Evolutionary conservation across 1,140 invertebrate species (phyloP), one percentile per base, ranked within the genome.

Genomic region (Uloborus diversus): DNA sequence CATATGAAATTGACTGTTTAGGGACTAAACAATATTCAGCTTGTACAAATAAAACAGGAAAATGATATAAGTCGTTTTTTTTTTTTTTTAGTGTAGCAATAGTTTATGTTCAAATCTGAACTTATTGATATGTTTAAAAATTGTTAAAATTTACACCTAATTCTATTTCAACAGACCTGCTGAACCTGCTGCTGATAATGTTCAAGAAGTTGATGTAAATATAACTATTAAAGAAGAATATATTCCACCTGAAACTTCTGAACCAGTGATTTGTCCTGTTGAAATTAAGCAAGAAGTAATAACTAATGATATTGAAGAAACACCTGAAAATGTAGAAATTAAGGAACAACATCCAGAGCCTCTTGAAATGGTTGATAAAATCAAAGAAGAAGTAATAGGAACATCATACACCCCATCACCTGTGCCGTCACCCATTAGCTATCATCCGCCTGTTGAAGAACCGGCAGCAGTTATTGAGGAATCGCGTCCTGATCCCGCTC

Each of bases 311-410:
- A 13, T 27, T 1, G 68, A 80, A n/a, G 78, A 70, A 53, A 37
- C 62, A 65, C 20, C 78, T 37, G 33, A 59, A 59, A 30, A 64
- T n/a, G 62, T 4, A 51, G 57, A 64, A 33, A n/a, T n/a, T n/a
- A n/a, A 57, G 33, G 14, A 56, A n/a, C 27, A 68, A 35, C 69
- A 80, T 61, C 75, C 81, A n/a, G 70, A 37, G 68, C 78, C 65
- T 17, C 35, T 59, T 25, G 81, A 68, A 33, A 59, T 70, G 1
- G 90, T 76, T 90, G 89, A 81, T 20, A 64, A 64, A 37, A 62
- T 81, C n/a, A 81, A 81, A 33, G 69, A 75, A 75, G 68, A 81
- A 73, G 28, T 47, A 14, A 30, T 33, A 11, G 5, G 20, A 30
- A 3, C 42, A 42, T 61, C 75, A 30, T 68, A 61, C 32, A 79